A percentile compares a stretch with the other conserved stretches of the same genome.
These are phyloP conservation scores for Bos taurus DNA, from an alignment of 2,113 vertebrate genomes.

Conservation along the genomic window ARS-UCD2.0 NC_037328.1:139971001-139971500, in stretches of 20 bases:
- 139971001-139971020: accelerated
- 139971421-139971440: neutral
- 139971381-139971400: neutral
- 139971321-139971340: neutral
- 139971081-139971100: neutral
- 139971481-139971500: accelerated
- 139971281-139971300: neutral
- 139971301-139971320: neutral
- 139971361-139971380: neutral
- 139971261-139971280: neutral
- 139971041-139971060: neutral
- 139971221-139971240: accelerated
- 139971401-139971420: neutral
- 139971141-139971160: neutral
- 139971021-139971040: neutral
- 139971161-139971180: accelerated
- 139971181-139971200: neutral
- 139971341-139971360: neutral
- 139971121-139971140: neutral
- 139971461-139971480: too few species aligned
- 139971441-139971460: neutral
- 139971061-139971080: neutral
- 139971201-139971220: accelerated
- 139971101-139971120: accelerated
- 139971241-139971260: neutral